Evolutionary conservation across 2,888 invertebrate species (phyloP).

Genomic region (Orchesella flavescens): DNA sequence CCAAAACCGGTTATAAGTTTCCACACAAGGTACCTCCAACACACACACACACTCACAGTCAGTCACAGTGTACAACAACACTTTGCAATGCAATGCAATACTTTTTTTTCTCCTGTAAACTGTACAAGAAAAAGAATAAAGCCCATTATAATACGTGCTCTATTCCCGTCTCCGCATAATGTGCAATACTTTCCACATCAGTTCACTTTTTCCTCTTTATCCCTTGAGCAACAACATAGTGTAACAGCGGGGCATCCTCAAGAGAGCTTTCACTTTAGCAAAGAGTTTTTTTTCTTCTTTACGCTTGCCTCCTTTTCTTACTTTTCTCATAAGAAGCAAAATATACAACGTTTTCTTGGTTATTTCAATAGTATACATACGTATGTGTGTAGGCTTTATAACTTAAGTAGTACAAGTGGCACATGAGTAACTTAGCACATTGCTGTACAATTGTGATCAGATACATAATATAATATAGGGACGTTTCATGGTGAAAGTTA

Average conservation of each 20-base stretch:
- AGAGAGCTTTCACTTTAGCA: constrained; percentile 59
- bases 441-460: constrained; percentile 13
- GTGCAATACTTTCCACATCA: constrained; percentile 69
- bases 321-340: constrained; percentile 31
- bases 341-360: constrained; percentile 27
- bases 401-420: constrained; percentile 59
- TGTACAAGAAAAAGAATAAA: constrained; percentile 47
- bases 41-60: too few species aligned
- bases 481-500: constrained; percentile 26
- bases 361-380: constrained; percentile 53
- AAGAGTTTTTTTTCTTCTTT: constrained; percentile 54
- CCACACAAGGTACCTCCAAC: neutral
- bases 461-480: constrained; percentile 4
- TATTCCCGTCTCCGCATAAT: constrained; percentile 65
- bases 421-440: constrained; percentile 43
- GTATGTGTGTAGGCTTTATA: constrained; percentile 38
- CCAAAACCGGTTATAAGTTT: constrained; percentile 1
- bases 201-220: constrained; percentile 62
- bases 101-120: constrained; percentile 45
- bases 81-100: constrained; percentile 52
- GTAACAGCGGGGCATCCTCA: constrained; percentile 60
- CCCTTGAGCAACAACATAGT: constrained; percentile 61
- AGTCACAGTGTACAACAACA: constrained; percentile 21
- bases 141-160: constrained; percentile 60
- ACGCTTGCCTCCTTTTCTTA: constrained; percentile 45